Percentiles rank a stretch among this genome's conserved stretches.
phyloP scores from a whole-genome alignment of 2,888 invertebrate species.

The Hymenopus coronatus region DNA sequence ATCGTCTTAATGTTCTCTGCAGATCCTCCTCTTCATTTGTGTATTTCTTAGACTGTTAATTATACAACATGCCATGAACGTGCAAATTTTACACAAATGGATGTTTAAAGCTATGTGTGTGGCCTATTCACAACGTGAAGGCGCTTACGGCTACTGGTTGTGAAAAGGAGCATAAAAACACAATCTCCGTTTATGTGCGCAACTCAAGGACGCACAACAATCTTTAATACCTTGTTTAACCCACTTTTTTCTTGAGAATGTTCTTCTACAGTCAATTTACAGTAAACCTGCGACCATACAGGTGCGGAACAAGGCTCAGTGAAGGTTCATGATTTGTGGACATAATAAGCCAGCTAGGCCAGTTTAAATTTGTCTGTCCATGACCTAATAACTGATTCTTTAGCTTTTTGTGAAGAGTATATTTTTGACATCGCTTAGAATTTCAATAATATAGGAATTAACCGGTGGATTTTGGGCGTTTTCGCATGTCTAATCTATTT shows the following conservation, averaged over 20 bases:
- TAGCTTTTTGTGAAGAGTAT: neutral
- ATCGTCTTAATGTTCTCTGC: no score
- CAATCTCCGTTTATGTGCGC: neutral
- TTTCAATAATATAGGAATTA: neutral
- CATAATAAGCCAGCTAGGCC: neutral
- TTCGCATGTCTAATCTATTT: no score
- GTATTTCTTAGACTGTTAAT: no score
- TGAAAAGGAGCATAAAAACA: neutral
- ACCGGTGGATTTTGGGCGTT: no score
- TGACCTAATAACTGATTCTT: neutral
- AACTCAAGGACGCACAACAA: neutral
- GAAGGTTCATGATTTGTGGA: neutral
- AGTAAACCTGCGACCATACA: neutral
- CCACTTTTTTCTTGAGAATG: neutral
- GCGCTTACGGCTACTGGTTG: neutral
- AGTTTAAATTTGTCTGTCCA: neutral
- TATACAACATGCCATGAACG: neutral
- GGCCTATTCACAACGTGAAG: neutral
- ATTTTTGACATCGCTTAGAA: neutral
- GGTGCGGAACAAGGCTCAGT: neutral
- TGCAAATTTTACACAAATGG: neutral
- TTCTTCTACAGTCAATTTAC: neutral
- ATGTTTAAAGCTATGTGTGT: neutral
- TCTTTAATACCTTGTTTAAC: neutral
- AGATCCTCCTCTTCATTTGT: no score